phyloP scores from a whole-genome alignment of 1,140 invertebrate species.

The Tetramorium parvispinum region DNA sequence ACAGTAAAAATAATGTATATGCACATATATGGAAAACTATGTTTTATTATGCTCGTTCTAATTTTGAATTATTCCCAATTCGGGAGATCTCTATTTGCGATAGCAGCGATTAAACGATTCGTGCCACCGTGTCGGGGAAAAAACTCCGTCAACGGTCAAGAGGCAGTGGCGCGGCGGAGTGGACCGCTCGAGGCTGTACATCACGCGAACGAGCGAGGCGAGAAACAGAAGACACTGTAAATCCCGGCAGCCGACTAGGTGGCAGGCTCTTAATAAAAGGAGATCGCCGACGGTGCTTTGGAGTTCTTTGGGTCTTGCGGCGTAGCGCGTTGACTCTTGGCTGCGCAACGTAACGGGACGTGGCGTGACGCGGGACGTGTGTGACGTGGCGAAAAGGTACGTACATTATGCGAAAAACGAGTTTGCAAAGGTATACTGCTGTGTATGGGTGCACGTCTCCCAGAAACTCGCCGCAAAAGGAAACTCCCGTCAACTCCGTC shows the following conservation, averaged over 20 bases:
- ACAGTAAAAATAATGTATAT: background rate
- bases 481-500: slow-evolving; percentile 3
- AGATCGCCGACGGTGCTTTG: slow-evolving; percentile 30
- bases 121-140: background rate
- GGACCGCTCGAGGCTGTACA: background rate
- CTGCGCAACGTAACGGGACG: background rate
- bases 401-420: slow-evolving; percentile 51
- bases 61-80: background rate
- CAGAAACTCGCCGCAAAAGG: slow-evolving; percentile 31
- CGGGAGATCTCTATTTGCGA: background rate
- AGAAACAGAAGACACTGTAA: slow-evolving; percentile 20
- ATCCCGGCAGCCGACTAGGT: slow-evolving; percentile 32
- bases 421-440: slow-evolving; percentile 22
- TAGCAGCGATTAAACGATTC: slow-evolving; percentile 1
- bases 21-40: background rate
- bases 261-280: slow-evolving; percentile 55
- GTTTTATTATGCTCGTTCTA: background rate
- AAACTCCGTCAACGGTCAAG: background rate
- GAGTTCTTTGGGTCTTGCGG: slow-evolving; percentile 25
- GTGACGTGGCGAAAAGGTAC: slow-evolving; percentile 11
- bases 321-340: slow-evolving; percentile 3
- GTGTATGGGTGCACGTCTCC: slow-evolving; percentile 14
- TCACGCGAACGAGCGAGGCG: background rate
- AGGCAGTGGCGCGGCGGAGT: background rate
- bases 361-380: background rate